phyloP scores from a whole-genome alignment of 2,797 vertebrate genomes.

The Florisuga fusca region DNA sequence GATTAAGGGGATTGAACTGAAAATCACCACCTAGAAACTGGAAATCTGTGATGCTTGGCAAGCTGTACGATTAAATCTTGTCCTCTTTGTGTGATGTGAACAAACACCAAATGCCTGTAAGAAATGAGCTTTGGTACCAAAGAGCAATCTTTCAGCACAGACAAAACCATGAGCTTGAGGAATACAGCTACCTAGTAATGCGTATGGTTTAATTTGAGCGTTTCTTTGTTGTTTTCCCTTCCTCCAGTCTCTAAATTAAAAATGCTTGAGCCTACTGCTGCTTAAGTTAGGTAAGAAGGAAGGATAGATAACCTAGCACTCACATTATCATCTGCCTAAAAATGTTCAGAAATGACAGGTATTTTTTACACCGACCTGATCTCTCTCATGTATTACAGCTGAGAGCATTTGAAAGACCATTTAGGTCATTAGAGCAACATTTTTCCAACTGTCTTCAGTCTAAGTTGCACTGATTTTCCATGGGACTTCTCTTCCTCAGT shows the following conservation, averaged over 20 bases:
- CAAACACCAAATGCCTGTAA: not conserved
- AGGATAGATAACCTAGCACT: not conserved
- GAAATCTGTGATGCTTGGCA: not conserved
- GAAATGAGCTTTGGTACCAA: not conserved
- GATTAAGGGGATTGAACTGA: not conserved
- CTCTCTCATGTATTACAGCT: not conserved
- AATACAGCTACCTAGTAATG: not conserved
- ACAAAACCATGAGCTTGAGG: not conserved
- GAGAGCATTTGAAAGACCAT: not conserved
- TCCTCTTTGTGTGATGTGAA: not conserved
- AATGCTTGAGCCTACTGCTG: not conserved
- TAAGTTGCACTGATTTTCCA: slow-evolving; percentile 56
- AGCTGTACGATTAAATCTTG: not conserved
- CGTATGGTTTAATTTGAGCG: not conserved
- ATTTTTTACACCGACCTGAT: slow-evolving; percentile 34
- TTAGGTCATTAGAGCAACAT: slow-evolving; percentile 50
- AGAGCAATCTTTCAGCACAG: not conserved
- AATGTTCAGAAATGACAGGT: not conserved
- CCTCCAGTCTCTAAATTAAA: not conserved
- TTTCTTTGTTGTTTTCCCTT: not conserved
- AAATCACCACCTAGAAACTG: not conserved
- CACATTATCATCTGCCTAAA: not conserved
- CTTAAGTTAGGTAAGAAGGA: not conserved
- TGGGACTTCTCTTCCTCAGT: slow-evolving; percentile 17
- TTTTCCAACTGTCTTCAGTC: slow-evolving; percentile 37